Conservation (phyloP, 1,140 invertebrate genomes). For the Brachionus asplanchnoidis region DNA sequence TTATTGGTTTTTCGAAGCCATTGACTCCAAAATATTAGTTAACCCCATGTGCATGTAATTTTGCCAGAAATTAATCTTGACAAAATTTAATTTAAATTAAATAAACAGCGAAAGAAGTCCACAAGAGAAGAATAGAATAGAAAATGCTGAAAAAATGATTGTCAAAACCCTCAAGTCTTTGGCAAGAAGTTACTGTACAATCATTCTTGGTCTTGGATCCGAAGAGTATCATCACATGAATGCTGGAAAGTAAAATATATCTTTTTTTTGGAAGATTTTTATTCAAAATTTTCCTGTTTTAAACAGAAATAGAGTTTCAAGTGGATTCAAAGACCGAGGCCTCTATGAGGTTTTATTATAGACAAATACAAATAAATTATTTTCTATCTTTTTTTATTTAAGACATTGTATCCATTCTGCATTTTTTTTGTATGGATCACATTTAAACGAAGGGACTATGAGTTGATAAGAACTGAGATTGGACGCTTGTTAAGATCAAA, state of each 20-base stretch:
- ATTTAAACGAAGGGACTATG: constrained; percentile 52
- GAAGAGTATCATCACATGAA: constrained; percentile 54
- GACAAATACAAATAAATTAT: neutral
- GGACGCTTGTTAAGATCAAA: constrained; percentile 53
- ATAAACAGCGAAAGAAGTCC: constrained; percentile 50
- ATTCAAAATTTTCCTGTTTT: neutral
- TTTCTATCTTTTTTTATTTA: constrained; percentile 32
- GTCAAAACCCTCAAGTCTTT: constrained; percentile 49
- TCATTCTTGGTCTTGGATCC: constrained; percentile 53
- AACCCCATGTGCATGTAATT: constrained; percentile 53
- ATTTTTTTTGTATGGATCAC: constrained; percentile 55
- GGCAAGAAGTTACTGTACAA: constrained; percentile 52
- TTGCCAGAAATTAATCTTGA: too few relatives aligned
- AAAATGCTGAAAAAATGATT: constrained; percentile 48
- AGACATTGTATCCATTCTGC: constrained; percentile 54
- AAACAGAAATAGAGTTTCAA: constrained; percentile 51
- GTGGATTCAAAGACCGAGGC: constrained; percentile 51
- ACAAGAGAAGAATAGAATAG: constrained; percentile 51
- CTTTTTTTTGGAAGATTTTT: neutral
- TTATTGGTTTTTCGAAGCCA: constrained; percentile 54
- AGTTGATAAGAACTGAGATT: constrained; percentile 52
- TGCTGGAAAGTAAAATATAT: constrained; percentile 50
- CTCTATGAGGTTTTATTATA: constrained; percentile 51
- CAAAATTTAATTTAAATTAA: constrained; percentile 13
- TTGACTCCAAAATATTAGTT: constrained; percentile 49